Evolutionary conservation across 2,797 vertebrate species (phyloP), one percentile per base, ranked within the genome.

Genomic region (Lindbergichthys nudifrons): DNA sequence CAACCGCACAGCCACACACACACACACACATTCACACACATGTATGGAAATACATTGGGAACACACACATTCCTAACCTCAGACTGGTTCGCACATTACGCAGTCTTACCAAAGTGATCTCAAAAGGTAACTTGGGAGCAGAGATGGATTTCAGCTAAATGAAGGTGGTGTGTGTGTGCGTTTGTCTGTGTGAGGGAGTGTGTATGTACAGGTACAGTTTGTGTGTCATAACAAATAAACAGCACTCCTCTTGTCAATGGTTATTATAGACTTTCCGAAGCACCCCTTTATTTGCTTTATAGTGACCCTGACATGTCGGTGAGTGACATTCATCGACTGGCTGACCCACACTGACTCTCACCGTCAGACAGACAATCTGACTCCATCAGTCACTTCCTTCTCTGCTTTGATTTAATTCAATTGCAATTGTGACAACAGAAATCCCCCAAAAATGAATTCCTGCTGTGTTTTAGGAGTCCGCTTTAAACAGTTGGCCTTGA

Each of bases 241-340:
- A 83, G 68, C 75, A 68, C 72, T 83, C 77, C 30, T 68, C 73
- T 48, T 81, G 86, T 90, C 82, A 78, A 58, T 85, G 77, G 81
- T 87, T 89, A 86, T 88, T 91, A 85, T 86, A 75, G 89, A 87
- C 84, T 81, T 84, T 90, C 73, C 53, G 26, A 88, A 74, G 69
- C 76, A 64, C 65, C 50, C 39, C 68, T 87, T 85, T 77, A 83
- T 89, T 88, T 90, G 87, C 86, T 85, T 73, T 72, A 41, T 68
- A 54, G 60, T 89, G 86, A 91, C 87, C 85, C 85, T 77, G 82
- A 87, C 82, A 83, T 79, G 81, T 71, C 74, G 70, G 71, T 80
- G 89, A 92, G 84, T 86, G 91, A 89, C 89, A 85, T 79, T 73
- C 79, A 88, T 90, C 67, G 78, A 90, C 83, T 52, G 54, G 79